These are phyloP conservation scores for Scaptomyza montana DNA, from an alignment of 1,140 invertebrate genomes.

Conservation along the genomic window DNA sequence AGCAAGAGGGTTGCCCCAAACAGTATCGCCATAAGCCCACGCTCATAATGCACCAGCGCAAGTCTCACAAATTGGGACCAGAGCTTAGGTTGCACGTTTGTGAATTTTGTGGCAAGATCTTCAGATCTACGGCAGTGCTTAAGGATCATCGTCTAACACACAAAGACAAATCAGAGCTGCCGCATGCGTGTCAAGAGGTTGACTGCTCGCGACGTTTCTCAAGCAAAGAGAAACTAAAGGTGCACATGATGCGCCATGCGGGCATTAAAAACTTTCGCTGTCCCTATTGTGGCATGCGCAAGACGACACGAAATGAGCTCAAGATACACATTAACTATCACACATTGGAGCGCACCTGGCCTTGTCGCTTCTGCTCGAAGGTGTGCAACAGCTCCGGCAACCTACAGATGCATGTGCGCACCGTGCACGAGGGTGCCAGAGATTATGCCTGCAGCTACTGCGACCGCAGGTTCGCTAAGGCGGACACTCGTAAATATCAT, in stretches of 20 bases:
- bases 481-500: conserved; percentile 76
- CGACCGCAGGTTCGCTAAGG: conserved; percentile 65
- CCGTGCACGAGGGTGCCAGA: conserved; percentile 64
- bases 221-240: conserved; percentile 66
- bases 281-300: conserved; percentile 71
- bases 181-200: conserved; percentile 52
- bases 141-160: conserved; percentile 71
- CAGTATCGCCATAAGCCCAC: conserved; percentile 71
- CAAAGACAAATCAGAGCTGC: conserved; percentile 52
- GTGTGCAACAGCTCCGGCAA: conserved; percentile 73
- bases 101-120: conserved; percentile 72
- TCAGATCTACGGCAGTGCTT: conserved; percentile 56
- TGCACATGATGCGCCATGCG: conserved; percentile 73
- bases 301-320: conserved; percentile 74
- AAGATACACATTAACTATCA: conserved; percentile 78
- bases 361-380: conserved; percentile 64
- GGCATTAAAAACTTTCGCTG: conserved; percentile 78
- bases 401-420: conserved; percentile 67
- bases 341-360: conserved; percentile 70
- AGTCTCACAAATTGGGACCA: conserved; percentile 57
- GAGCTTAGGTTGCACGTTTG: conserved; percentile 59
- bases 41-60: conserved; percentile 55
- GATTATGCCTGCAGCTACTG: conserved; percentile 72
- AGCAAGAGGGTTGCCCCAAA: conserved; percentile 57
- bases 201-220: conserved; percentile 54